Conservation (phyloP, 2,113 vertebrate genomes). For the Brachypodius melanocephalos region DNA sequence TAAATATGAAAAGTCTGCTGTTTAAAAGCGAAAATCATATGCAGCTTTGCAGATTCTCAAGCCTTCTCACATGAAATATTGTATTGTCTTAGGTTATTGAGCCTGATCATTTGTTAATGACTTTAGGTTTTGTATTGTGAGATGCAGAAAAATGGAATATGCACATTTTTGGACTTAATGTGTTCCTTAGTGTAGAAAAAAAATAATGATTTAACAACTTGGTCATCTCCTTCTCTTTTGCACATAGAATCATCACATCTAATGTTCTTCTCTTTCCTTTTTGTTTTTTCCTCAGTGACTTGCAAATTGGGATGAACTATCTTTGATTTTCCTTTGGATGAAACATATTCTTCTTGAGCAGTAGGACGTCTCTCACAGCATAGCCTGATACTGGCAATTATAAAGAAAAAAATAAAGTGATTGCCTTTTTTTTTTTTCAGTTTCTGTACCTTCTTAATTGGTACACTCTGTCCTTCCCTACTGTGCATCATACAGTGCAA, state of each 20-base stretch:
- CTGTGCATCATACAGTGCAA: not conserved
- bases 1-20: fast-evolving
- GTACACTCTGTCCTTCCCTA: not conserved
- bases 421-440: not conserved
- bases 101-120: not conserved
- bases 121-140: not conserved
- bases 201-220: not conserved
- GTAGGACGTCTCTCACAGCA: not conserved
- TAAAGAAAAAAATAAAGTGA: not conserved
- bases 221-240: not conserved
- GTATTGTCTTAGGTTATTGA: not conserved
- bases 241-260: not conserved
- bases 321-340: not conserved
- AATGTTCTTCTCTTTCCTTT: not conserved
- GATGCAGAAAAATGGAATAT: not conserved
- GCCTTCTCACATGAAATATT: not conserved
- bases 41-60: not conserved
- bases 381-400: not conserved
- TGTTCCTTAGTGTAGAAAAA: not conserved
- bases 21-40: not conserved
- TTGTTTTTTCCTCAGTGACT: not conserved
- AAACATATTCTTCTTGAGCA: not conserved
- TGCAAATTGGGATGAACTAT: not conserved
- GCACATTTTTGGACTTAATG: not conserved
- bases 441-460: conserved; percentile 3